Evolutionary conservation across 2,113 vertebrate genomes (phyloP).

Genomic region (Drymodes brunneopygia): DNA sequence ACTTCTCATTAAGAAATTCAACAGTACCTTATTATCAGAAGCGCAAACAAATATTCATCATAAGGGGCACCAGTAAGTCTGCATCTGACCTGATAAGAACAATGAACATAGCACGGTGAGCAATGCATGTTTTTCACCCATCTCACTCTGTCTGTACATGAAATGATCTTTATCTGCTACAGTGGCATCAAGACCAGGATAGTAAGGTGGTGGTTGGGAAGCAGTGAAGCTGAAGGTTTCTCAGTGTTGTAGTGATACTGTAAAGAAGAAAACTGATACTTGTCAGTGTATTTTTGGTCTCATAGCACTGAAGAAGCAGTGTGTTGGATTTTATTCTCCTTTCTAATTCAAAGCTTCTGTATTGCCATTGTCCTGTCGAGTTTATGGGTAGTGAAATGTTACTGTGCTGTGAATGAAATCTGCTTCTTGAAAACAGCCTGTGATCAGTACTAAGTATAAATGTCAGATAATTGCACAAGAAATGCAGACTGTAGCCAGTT

Average conservation of each 20-base stretch:
- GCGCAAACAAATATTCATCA: not conserved
- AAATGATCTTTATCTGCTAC: not conserved
- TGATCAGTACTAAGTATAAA: not conserved
- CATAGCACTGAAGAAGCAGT: not conserved
- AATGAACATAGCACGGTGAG: constrained; percentile 52
- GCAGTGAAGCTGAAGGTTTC: not conserved
- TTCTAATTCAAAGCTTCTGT: not conserved
- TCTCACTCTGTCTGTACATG: not conserved
- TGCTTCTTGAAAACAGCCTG: not conserved
- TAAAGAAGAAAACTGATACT: not conserved
- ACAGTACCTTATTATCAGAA: not conserved
- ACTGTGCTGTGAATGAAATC: not conserved
- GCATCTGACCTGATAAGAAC: constrained; percentile 31
- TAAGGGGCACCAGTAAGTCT: constrained; percentile 35
- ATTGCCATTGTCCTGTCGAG: not conserved
- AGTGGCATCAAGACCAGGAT: not conserved
- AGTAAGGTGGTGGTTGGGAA: not conserved
- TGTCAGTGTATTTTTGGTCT: not conserved
- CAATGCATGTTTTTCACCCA: constrained; percentile 27
- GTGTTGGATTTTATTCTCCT: not conserved
- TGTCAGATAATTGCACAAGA: not conserved
- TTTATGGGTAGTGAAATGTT: not conserved
- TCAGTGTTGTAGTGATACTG: not conserved
- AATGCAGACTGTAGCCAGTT: not conserved
- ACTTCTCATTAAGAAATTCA: not conserved